Base-by-base conservation (phyloP, 2,797 vertebrate species). In the Rhinophrynus dorsalis region DNA sequence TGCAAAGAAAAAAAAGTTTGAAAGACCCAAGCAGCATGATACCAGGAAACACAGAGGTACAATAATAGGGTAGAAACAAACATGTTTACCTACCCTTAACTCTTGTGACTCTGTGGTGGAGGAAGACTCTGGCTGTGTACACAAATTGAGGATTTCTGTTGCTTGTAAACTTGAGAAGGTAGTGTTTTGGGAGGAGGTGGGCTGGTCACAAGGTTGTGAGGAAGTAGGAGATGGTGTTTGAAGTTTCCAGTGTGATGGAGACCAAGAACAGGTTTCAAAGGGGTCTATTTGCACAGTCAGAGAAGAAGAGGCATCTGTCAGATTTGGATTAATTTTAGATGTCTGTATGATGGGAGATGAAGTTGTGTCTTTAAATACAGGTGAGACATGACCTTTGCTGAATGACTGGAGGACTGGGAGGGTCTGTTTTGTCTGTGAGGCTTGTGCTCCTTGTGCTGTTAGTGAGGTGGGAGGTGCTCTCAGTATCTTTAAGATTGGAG, bases 21-120 rank as follows among this genome's bases (percentile, higher is more conserved):
- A n/a, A n/a, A n/a, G n/a, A n/a, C n/a, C n/a, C n/a, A n/a, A n/a
- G n/a, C n/a, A n/a, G n/a, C n/a, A n/a, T n/a, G n/a, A n/a, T n/a
- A n/a, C 79, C 78, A 69, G 78, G 83, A 6, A 45, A 74, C 37
- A 76, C 8, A 17, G 78, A 83, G 3, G n/a, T 40, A n/a, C 13
- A 67, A 6, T 0, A n/a, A 40, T 6, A 45, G 17, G 77, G 5
- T 6, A 68, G 54, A 75, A 13, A 7, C 6, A 18, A 17, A 44
- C 33, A 50, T 20, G 35, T 18, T 17, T 13, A 47, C 64, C 11
- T 24, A 68, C 67, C 45, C 38, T 37, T 21, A 52, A 11, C 6
- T 61, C 33, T n/a, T 52, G 44, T 20, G 26, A 9, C 6, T 18
- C 6, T 3, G 13, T 4, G 4, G 27, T 40, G 42, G 6, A 12